Evolutionary conservation across 2,888 invertebrate species (phyloP).

Genomic region (Pegoplata infirma): DNA sequence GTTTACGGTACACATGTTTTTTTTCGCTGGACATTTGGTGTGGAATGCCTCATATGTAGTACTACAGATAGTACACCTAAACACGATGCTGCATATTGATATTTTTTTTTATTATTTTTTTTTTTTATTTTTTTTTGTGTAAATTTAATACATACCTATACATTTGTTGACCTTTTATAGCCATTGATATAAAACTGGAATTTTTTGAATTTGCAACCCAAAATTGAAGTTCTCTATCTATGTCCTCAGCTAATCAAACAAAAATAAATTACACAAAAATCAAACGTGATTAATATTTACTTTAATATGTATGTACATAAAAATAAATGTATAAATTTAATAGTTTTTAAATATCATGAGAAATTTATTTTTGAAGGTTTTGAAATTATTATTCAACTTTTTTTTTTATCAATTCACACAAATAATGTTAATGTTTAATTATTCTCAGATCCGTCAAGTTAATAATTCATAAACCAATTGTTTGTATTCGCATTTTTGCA

Average conservation of each 20-base stretch:
- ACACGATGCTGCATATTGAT: conserved; percentile 28
- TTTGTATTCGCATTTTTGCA: conserved; percentile 25
- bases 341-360: not conserved
- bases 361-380: not conserved
- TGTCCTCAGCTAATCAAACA: conserved; percentile 82
- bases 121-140: not conserved
- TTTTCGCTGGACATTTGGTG: too few relatives aligned
- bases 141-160: conserved; percentile 82
- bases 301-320: too few relatives aligned
- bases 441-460: not conserved
- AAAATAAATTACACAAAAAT: not conserved
- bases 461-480: not conserved
- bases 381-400: not conserved
- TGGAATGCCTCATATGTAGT: too few relatives aligned
- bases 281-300: not conserved
- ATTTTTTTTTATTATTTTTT: too few relatives aligned
- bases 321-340: not conserved
- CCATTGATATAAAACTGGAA: conserved; percentile 89
- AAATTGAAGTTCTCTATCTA: conserved; percentile 85
- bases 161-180: conserved; percentile 89
- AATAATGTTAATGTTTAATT: not conserved
- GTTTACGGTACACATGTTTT: too few relatives aligned
- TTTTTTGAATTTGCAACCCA: conserved; percentile 90
- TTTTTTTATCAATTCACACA: not conserved
- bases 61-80: not conserved